Percentiles rank a stretch among this genome's conserved stretches.
Conservation (phyloP, 2,797 vertebrate species). For the Phataginus tricuspis region DNA sequence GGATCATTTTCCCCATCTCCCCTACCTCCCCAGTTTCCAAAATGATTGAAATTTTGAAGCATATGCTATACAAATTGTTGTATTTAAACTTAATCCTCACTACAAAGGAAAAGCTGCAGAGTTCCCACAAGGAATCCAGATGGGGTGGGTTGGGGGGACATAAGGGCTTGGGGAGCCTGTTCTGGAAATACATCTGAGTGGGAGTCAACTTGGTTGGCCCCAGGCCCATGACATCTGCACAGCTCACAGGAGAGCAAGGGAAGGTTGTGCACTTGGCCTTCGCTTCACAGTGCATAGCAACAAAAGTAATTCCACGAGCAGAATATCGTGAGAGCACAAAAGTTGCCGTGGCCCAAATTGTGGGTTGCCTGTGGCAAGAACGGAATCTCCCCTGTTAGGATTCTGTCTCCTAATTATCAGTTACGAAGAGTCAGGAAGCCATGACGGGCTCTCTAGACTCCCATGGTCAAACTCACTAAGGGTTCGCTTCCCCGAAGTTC, state of each 20-base stretch:
- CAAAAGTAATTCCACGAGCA: neutral
- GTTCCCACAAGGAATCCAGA: constrained; percentile 69
- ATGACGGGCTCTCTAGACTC: neutral
- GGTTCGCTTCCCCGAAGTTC: neutral
- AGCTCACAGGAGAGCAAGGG: neutral
- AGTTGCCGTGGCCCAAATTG: neutral
- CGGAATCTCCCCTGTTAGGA: constrained; percentile 44
- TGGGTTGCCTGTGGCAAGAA: constrained; percentile 48
- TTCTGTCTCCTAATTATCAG: constrained; percentile 59
- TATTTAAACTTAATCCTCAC: constrained; percentile 63
- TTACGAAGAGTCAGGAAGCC: constrained; percentile 45
- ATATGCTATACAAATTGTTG: constrained; percentile 65
- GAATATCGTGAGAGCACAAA: neutral
- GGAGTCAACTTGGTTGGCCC: neutral
- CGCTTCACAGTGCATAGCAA: neutral
- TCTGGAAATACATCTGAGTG: neutral
- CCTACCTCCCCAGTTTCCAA: constrained; percentile 12
- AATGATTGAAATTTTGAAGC: constrained; percentile 49
- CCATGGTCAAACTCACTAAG: neutral
- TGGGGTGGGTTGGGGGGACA: neutral
- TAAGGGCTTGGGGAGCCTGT: neutral
- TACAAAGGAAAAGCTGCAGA: constrained; percentile 20
- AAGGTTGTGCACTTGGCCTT: neutral
- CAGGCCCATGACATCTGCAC: neutral
- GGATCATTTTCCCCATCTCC: neutral